phyloP scores from a whole-genome alignment of 1,140 invertebrate species.

The Camponotus pennsylvanicus region DNA sequence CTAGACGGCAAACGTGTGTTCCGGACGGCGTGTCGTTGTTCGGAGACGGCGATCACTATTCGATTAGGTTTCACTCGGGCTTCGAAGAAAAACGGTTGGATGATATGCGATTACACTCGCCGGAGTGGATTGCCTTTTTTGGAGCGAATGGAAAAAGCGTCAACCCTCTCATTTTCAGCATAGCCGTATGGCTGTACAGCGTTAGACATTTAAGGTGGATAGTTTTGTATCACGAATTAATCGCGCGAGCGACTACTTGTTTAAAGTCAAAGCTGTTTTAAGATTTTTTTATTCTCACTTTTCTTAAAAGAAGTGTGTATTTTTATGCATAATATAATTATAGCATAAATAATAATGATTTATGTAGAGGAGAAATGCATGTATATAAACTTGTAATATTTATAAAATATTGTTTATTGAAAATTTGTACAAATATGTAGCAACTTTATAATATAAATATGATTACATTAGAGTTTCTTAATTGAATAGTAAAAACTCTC shows the following conservation, averaged over 20 bases:
- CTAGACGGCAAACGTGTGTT: constrained; percentile 61
- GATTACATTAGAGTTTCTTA: no score
- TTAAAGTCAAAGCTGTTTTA: not conserved
- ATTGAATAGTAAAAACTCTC: no score
- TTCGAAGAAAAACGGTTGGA: constrained; percentile 24
- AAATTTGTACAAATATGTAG: not conserved
- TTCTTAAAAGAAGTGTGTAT: not conserved
- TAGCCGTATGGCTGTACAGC: not conserved
- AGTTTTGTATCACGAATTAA: not conserved
- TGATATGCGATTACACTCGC: constrained; percentile 23
- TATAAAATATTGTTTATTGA: not conserved
- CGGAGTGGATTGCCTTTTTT: constrained; percentile 20
- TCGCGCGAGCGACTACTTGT: not conserved
- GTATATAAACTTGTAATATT: not conserved
- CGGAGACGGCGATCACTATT: constrained; percentile 56
- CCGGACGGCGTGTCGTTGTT: constrained; percentile 69
- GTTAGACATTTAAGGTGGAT: not conserved
- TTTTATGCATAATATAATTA: not conserved
- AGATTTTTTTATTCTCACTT: not conserved
- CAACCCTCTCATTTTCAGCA: constrained; percentile 16
- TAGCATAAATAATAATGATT: not conserved
- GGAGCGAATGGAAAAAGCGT: not conserved
- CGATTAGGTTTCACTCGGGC: constrained; percentile 63
- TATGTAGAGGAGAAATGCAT: no score
- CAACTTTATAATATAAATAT: no score